phyloP scores from a whole-genome alignment of 2,113 vertebrate genomes.

The Oostethus manadensis region DNA sequence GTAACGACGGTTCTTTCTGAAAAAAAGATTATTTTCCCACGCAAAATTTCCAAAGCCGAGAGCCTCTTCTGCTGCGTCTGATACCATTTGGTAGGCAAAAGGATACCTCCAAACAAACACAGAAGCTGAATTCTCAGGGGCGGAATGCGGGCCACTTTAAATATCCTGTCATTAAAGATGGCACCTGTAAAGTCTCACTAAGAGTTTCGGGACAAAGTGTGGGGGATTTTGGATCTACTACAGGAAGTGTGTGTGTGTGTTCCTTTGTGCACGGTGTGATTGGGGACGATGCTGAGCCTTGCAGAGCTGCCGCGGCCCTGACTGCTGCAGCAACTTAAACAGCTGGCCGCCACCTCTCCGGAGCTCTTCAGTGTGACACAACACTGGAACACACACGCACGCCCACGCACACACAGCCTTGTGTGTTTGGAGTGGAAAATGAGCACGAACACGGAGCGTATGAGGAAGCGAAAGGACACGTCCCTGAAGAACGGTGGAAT shows the following conservation, averaged over 20 bases:
- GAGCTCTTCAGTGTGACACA: conserved; percentile 19
- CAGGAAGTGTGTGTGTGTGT: conserved; percentile 4
- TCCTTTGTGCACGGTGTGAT: conserved; percentile 13
- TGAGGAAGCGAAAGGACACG: conserved; percentile 8
- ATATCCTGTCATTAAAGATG: too few relatives aligned
- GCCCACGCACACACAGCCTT: not conserved
- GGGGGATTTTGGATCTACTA: not conserved
- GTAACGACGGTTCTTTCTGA: too few relatives aligned
- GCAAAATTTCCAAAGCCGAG: too few relatives aligned
- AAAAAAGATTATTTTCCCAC: too few relatives aligned
- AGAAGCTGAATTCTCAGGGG: too few relatives aligned
- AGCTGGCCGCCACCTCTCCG: conserved; percentile 3
- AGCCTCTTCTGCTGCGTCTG: too few relatives aligned
- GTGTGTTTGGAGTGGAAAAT: conserved; percentile 14
- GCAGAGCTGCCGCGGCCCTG: conserved; percentile 27
- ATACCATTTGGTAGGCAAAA: too few relatives aligned
- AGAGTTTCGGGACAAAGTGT: conserved; percentile 29
- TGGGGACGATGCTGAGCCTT: conserved; percentile 24
- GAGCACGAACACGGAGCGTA: conserved; percentile 15
- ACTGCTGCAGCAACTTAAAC: conserved; percentile 34
- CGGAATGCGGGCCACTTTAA: too few relatives aligned
- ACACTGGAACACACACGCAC: conserved; percentile 17
- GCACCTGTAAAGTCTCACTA: conserved; percentile 29
- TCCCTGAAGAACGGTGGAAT: conserved; percentile 22
- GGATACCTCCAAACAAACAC: too few relatives aligned